These are phyloP conservation scores for Acanthosepion pharaonis DNA, from an alignment of 2,888 invertebrate species.

Conservation along the genomic window DNA sequence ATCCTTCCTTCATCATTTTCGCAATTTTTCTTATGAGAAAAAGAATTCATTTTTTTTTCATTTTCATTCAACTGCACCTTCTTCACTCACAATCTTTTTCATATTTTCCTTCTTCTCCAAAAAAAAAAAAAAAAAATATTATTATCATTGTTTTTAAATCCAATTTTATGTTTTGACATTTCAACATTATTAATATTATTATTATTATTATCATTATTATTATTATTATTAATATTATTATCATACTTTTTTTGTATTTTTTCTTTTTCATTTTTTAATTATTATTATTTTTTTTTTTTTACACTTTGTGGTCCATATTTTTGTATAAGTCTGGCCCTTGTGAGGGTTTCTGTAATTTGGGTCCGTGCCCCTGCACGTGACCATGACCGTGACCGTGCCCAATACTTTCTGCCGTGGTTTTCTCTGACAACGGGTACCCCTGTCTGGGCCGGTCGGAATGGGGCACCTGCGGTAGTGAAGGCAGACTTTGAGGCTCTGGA, in stretches of 20 bases:
- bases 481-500: constrained; percentile 33
- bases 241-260: neutral
- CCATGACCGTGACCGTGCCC: neutral
- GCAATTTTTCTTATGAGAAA: neutral
- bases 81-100: constrained; percentile 1
- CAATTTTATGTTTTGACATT: constrained; percentile 33
- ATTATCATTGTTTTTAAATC: constrained; percentile 22
- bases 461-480: constrained; percentile 33
- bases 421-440: neutral
- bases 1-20: neutral
- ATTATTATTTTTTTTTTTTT: neutral
- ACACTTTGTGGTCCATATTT: constrained; percentile 23
- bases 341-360: constrained; percentile 22
- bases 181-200: neutral
- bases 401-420: neutral
- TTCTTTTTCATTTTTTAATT: neutral
- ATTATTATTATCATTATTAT: neutral
- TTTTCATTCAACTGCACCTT: neutral
- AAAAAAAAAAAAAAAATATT: neutral
- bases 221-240: constrained; percentile 22
- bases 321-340: constrained; percentile 10
- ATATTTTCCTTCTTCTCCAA: neutral
- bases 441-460: constrained; percentile 4
- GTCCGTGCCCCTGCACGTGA: neutral
- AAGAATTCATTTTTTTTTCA: neutral